These are phyloP conservation scores for Halocynthia roretzi DNA, from an alignment of 23 tunicate species.

Conservation along the genomic window DNA sequence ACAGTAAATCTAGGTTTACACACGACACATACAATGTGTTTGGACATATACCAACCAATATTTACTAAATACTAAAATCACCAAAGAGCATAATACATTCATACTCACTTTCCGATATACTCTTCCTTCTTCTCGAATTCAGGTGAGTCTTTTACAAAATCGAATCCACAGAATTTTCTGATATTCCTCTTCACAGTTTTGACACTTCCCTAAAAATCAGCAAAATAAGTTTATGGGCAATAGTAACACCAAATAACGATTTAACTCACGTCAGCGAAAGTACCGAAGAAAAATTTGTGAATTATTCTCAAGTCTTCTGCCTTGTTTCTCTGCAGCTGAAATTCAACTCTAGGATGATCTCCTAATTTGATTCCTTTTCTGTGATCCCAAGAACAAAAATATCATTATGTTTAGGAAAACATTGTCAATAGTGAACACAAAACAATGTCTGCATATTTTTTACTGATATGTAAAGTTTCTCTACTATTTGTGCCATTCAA, in stretches of 20 bases:
- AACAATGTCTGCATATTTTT: no score
- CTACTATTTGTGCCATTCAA: no score
- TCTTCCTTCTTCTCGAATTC: conserved; percentile 89
- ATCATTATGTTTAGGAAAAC: no score
- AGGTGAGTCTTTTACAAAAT: conserved; percentile 53
- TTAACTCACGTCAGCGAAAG: conserved; percentile 50
- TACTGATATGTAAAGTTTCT: no score
- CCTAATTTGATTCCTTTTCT: conserved; percentile 48
- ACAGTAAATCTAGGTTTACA: conserved; percentile 36
- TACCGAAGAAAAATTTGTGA: conserved; percentile 65
- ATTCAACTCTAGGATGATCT: conserved; percentile 75
- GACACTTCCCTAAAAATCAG: not conserved
- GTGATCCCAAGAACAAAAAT: not conserved
- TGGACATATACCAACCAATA: no score
- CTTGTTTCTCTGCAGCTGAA: conserved; percentile 45
- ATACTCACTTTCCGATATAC: conserved; percentile 50
- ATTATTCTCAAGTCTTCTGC: conserved; percentile 72
- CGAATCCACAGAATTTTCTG: conserved; percentile 58
- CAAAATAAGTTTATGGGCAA: no score
- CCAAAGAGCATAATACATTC: not conserved
- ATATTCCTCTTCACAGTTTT: conserved; percentile 46
- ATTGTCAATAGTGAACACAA: no score
- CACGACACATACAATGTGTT: no score
- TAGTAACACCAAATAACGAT: no score
- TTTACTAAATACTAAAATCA: no score